phyloP scores from a whole-genome alignment of 2,797 vertebrate genomes.

The Sebastes matsubarae region DNA sequence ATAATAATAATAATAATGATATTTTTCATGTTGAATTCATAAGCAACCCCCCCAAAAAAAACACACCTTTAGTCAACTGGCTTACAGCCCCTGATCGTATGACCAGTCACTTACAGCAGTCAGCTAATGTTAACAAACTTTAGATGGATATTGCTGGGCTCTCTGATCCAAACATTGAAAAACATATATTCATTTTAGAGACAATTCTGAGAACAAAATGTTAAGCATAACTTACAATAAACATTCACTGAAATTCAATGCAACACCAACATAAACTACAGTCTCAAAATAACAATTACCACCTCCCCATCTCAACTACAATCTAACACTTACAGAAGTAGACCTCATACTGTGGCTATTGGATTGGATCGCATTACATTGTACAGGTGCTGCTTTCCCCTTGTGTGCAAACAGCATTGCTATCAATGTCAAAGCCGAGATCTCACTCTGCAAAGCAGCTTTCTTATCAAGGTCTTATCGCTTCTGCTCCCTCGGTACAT shows the following conservation, averaged over 20 bases:
- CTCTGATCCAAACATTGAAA: not conserved
- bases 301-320: too few relatives aligned
- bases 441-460: not conserved
- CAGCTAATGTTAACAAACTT: not conserved
- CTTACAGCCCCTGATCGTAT: not conserved
- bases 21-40: too few relatives aligned
- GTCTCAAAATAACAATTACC: not conserved
- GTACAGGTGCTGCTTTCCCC: not conserved
- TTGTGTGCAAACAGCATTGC: not conserved
- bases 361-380: not conserved
- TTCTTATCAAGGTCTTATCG: slow-evolving; percentile 18
- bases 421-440: slow-evolving; percentile 2
- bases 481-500: not conserved
- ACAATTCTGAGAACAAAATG: not conserved
- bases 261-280: not conserved
- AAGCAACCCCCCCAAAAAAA: too few relatives aligned
- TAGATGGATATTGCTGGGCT: not conserved
- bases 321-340: not conserved
- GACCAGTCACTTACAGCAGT: not conserved
- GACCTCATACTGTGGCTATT: not conserved
- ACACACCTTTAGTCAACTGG: too few relatives aligned
- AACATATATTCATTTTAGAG: not conserved
- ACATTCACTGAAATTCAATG: not conserved
- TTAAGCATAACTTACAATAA: not conserved
- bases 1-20: too few relatives aligned